These are phyloP conservation scores for Diarsia rubi DNA, from an alignment of 2,888 invertebrate genomes.

Conservation along the genomic window DNA sequence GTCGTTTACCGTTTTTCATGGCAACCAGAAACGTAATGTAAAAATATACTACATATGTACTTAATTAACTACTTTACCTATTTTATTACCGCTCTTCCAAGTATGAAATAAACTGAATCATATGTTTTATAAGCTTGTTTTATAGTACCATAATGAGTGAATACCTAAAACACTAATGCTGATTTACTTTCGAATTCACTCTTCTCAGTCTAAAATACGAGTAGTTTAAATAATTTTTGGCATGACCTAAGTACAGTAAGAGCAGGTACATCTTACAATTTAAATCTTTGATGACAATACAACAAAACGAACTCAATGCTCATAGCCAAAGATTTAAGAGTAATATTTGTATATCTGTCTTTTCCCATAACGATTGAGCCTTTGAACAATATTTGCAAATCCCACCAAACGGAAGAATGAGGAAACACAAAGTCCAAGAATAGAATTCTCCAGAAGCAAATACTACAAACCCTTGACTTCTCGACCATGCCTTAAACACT, in stretches of 20 bases:
- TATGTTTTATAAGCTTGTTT: not conserved
- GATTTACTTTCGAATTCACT: not conserved
- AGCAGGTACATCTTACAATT: not conserved
- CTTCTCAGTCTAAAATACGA: not conserved
- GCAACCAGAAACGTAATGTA: not conserved
- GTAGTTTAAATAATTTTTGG: not conserved
- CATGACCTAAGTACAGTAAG: not conserved
- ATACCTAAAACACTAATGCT: not conserved
- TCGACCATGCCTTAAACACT: slow-evolving; percentile 8
- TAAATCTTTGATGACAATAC: not conserved
- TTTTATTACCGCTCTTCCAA: not conserved
- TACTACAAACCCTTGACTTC: not conserved
- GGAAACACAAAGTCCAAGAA: slow-evolving; percentile 4
- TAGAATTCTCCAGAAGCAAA: slow-evolving; percentile 25
- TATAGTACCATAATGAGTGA: not conserved
- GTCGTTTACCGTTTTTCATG: not conserved
- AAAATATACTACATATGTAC: not conserved
- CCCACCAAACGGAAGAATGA: not conserved
- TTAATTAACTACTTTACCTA: no score
- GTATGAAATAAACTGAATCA: not conserved
- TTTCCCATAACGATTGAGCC: no score
- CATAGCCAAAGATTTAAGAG: no score
- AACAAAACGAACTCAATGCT: not conserved
- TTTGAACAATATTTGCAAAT: not conserved
- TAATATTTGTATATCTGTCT: no score